Evolutionary conservation across 2,888 invertebrate genomes (phyloP), one percentile per base, ranked within the genome.

Genomic region (Dione vanillae): DNA sequence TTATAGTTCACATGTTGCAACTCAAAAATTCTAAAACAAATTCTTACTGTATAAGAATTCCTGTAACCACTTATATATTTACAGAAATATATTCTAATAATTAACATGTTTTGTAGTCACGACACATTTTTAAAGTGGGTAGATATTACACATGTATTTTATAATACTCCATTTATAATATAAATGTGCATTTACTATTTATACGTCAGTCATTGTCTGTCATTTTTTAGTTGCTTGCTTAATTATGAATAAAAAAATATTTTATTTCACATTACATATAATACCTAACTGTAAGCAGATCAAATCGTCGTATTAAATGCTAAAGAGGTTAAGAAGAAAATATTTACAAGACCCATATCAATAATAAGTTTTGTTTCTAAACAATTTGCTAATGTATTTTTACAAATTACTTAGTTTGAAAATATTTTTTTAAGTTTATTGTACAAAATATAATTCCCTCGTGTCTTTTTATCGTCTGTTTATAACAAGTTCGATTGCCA

Each of bases 381-480:
- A n/a, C n/a, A n/a, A n/a, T n/a, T n/a, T n/a, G n/a, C n/a, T n/a
- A n/a, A n/a, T n/a, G n/a, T 27, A 27, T 3, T 27, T 27, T 27
- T 2, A 27, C 27, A 27, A 27, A 5, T n/a, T 5, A 27, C 27
- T 27, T 3, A 27, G 27, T 27, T 27, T 5, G 27, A 27, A 2
- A 27, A 27, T 5, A 27, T 27, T 5, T 27, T 27, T 27, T 27
- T 3, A 27, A 27, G 27, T 27, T 27, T 27, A 27, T 27, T 27
- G 27, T 41, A 41, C 41, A 9, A 41, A 47, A 47, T 2, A 47
- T 69, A 72, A 76, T 72, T 74, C 75, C 71, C 73, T 69, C 65
- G 71, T 74, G 65, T 27, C 73, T 72, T 74, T 78, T 74, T 75
- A 72, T 73, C 70, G 73, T 61, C 73, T 72, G 74, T 76, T n/a